These are phyloP conservation scores for Oryzaephilus surinamensis DNA, from an alignment of 1,140 invertebrate genomes.

Conservation along the genomic window DNA sequence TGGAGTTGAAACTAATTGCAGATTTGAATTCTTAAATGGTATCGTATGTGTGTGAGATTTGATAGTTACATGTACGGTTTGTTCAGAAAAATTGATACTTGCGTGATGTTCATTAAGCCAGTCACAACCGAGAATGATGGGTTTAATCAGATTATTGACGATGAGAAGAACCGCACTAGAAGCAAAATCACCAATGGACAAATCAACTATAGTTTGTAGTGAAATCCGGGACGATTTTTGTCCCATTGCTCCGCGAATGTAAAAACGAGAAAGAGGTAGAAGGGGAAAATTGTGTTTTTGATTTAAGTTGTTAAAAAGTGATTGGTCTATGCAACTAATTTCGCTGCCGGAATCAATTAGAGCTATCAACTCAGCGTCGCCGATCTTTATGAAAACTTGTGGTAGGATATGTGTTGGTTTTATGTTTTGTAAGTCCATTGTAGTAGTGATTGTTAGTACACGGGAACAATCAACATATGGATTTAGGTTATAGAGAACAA, in stretches of 20 bases:
- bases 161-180: not conserved
- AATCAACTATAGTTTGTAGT: not conserved
- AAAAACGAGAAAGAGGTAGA: conserved; percentile 1
- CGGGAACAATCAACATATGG: too few relatives aligned
- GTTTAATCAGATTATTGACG: conserved; percentile 4
- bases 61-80: not conserved
- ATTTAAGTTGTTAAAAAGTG: not conserved
- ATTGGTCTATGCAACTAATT: not conserved
- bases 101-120: not conserved
- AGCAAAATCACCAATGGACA: not conserved
- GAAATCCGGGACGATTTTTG: conserved; percentile 2
- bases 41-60: too few relatives aligned
- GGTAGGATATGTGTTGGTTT: too few relatives aligned
- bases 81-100: not conserved
- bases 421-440: too few relatives aligned
- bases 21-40: not conserved
- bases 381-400: too few relatives aligned
- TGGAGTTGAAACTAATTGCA: not conserved
- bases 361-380: too few relatives aligned
- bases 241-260: conserved; percentile 5
- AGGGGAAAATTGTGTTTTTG: not conserved
- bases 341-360: conserved; percentile 3
- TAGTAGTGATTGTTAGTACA: too few relatives aligned
- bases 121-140: conserved; percentile 7
- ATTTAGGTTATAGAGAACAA: too few relatives aligned